Base-by-base conservation (phyloP, 2,888 invertebrate genomes). In the Trileptium ribeirensis region DNA sequence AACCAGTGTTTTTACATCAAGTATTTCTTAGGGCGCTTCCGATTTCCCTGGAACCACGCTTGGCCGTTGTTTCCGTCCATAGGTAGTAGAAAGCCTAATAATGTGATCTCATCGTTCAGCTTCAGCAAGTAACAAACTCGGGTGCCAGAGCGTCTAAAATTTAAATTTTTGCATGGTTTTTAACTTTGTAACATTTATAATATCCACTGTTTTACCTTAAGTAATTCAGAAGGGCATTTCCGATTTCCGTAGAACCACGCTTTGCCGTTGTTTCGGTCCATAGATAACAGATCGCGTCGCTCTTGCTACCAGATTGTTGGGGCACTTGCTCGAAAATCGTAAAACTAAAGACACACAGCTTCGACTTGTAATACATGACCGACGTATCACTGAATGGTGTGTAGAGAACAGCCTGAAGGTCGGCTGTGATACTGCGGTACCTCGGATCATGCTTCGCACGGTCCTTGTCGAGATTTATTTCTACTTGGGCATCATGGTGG, bases 341-440 rank as follows among this genome's bases (percentile, higher is more conserved):
- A 3, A 79, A 33, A 36, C 70, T 79, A 67, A 67, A 79, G 24
- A 51, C 51, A 33, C 67, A 70, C 8, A 79, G 79, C 29, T 79
- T 79, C 15, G 67, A 34, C 67, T 79, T 79, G 79, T 79, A 79
- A 33, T 79, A 79, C 79, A 79, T n/a, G n/a, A 8, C 67, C 15
- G 31, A 33, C 3, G 70, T 67, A n/a, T 79, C 79, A 79, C 67
- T 37, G 37, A 19, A 51, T 24, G 79, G 79, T 8, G 37, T 29
- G 24, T 79, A 37, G 67, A 79, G 33, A 29, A 79, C 79, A 15
- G 34, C n/a, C 37, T 79, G 79, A 24, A 79, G 79, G 33, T 79
- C 79, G 70, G 70, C 51, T 8, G 67, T 67, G 15, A 33, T 67
- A 36, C 51, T n/a, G 8, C 24, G 8, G 15, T n/a, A 79, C 31